Conservation (phyloP, 1,140 invertebrate genomes). For the Ceratosolen solmsi region DNA sequence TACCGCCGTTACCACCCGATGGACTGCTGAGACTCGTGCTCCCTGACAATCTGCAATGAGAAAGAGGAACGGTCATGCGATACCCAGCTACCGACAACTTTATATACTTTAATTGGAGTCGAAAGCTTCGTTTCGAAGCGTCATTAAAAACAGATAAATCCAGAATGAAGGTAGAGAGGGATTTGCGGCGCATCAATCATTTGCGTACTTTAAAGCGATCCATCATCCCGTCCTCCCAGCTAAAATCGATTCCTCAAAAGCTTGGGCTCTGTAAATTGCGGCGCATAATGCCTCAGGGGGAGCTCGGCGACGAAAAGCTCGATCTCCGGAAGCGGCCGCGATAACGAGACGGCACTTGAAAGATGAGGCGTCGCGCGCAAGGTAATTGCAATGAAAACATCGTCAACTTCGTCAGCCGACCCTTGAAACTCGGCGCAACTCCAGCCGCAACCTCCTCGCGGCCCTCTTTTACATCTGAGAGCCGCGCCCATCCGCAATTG, state of each 20-base stretch:
- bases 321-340: constrained; percentile 1
- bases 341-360: constrained; percentile 36
- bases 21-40: constrained; percentile 68
- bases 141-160: constrained; percentile 16
- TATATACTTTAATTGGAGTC: background rate
- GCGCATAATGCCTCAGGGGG: background rate
- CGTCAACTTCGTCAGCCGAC: constrained; percentile 60
- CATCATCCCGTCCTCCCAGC: constrained; percentile 1
- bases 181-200: background rate
- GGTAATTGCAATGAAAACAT: constrained; percentile 71
- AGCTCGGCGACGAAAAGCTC: constrained; percentile 37
- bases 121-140: background rate
- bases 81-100: background rate
- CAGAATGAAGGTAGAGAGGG: too few species aligned
- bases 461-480: background rate
- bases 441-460: constrained; percentile 42
- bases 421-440: background rate
- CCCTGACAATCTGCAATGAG: constrained; percentile 67
- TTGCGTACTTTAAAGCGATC: background rate
- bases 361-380: constrained; percentile 20
- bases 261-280: background rate
- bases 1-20: constrained; percentile 63
- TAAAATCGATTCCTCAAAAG: constrained; percentile 8
- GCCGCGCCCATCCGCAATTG: constrained; percentile 53
- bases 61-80: background rate